These are phyloP conservation scores for Acleris literana DNA, from an alignment of 2,888 invertebrate genomes.

Conservation along the genomic window DNA sequence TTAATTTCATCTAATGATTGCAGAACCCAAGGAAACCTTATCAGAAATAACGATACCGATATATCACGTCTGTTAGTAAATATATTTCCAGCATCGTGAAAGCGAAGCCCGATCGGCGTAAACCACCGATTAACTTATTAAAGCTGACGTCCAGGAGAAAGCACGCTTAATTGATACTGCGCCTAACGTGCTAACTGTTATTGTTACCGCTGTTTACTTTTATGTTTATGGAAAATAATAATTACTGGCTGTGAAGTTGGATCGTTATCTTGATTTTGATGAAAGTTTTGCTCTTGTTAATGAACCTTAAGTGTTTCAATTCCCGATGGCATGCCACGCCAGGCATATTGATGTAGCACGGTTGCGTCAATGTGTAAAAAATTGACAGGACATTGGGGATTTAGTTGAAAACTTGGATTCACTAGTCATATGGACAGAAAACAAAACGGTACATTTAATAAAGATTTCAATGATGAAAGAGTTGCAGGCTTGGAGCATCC, in stretches of 20 bases:
- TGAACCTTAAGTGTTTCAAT: neutral
- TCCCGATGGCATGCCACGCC: too few species aligned
- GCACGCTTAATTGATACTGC: slow-evolving; percentile 34
- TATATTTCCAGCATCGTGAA: slow-evolving; percentile 30
- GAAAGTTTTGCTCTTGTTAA: slow-evolving; percentile 2
- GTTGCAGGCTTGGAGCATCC: too few species aligned
- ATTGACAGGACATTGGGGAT: too few species aligned
- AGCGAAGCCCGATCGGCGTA: slow-evolving; percentile 24
- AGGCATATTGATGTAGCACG: too few species aligned
- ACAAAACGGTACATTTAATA: too few species aligned
- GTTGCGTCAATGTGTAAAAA: too few species aligned
- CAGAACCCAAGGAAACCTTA: slow-evolving; percentile 3
- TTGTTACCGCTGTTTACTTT: slow-evolving; percentile 31
- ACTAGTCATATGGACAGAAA: too few species aligned
- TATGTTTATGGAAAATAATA: slow-evolving; percentile 10
- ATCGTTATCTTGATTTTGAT: slow-evolving; percentile 14
- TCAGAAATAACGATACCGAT: slow-evolving; percentile 21
- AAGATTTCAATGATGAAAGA: too few species aligned
- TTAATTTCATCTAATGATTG: neutral
- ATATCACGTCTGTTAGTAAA: slow-evolving; percentile 25
- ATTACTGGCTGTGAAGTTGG: slow-evolving; percentile 2
- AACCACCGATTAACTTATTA: slow-evolving; percentile 36
- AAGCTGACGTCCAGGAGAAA: slow-evolving; percentile 28
- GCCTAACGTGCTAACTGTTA: slow-evolving; percentile 25
- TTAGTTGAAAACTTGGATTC: too few species aligned